A percentile compares a stretch with the other conserved stretches of the same genome.
Conservation (phyloP, 64 coral and sea anemone genomes). For the Astreopora myriophthalma region DNA sequence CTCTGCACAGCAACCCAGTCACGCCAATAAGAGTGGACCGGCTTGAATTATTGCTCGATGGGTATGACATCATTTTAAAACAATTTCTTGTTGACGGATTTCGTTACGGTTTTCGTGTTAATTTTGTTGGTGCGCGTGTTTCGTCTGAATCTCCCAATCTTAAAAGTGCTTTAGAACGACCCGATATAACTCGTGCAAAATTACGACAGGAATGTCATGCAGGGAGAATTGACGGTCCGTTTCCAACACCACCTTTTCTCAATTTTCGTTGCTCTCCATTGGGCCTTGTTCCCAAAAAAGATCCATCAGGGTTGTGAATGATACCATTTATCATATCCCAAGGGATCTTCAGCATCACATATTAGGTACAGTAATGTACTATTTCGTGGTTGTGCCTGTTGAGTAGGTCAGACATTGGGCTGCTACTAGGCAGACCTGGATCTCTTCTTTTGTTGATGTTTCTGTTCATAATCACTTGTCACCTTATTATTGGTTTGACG, state of each 20-base stretch:
- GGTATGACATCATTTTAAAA: not conserved
- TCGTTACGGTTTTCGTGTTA: not conserved
- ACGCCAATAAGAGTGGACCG: not conserved
- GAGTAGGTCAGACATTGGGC: too few species aligned
- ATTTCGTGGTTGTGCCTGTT: too few species aligned
- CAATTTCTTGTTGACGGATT: conserved; percentile 9
- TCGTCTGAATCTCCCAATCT: not conserved
- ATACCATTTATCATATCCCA: conserved; percentile 18
- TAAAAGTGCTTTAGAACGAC: not conserved
- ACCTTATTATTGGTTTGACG: too few species aligned
- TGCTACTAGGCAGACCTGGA: not conserved
- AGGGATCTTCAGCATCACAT: conserved; percentile 3
- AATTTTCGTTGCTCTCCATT: not conserved
- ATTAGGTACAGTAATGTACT: too few species aligned
- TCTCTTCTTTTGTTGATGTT: too few species aligned
- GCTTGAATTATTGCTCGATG: not conserved
- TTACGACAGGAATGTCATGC: not conserved
- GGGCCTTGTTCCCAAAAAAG: not conserved
- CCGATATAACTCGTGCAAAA: not conserved
- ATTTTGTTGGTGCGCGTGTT: not conserved
- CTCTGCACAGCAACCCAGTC: not conserved
- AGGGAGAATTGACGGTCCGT: not conserved
- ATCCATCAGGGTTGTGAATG: not conserved
- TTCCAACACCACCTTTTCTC: not conserved
- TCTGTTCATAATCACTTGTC: too few species aligned